Base-by-base conservation (phyloP, 2,888 invertebrate genomes). In the Nephrotoma appendiculata region DNA sequence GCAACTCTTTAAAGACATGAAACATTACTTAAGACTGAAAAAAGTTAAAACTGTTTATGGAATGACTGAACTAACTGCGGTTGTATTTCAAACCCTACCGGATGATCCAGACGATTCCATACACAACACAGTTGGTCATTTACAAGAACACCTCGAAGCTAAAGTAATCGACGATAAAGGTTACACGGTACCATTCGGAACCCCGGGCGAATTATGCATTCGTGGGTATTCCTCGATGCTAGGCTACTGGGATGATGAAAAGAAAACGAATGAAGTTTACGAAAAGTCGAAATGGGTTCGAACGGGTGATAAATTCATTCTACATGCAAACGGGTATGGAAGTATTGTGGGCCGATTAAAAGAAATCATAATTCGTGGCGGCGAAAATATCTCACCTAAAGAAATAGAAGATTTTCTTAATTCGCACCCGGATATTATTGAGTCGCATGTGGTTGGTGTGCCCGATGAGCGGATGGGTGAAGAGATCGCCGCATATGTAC, bases 341-440 rank as follows among this genome's bases (percentile, higher is more conserved):
- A 91, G 92, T 88, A 93, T 96, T 87, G 93, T 95, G 31, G 96
- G 96, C 0, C 92, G 96, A 86, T 89, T 95, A 12, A 96, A 96
- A 90, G 96, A 96, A 88, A 93, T 96, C 93, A 93, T 96, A 83
- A 96, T 96, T 87, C 92, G 96, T 85, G 96, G 96, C 5, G 96
- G 96, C n/a, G 96, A 96, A 91, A 96, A 96, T 89, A 94, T 97
- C 87, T 96, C 94, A 90, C 96, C 97, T 0, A 94, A 93, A 93
- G 96, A 96, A 92, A 93, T 97, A 85, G 96, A 97, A 91, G 94
- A 95, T 88, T 93, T 95, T 88, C 90, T 96, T 1, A 94, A 94
- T 88, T 92, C 93, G 0, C 95, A 96, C 92, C 95, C 95, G 0
- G 92, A 93, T 88, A 92, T 96, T 57, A 90, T 93, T 15, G 96